Percentiles rank a stretch among this genome's conserved stretches.
These are phyloP conservation scores for Patiria miniata DNA, from an alignment of 35 echinoderm and acorn worm genomes.

Conservation along the genomic window DNA sequence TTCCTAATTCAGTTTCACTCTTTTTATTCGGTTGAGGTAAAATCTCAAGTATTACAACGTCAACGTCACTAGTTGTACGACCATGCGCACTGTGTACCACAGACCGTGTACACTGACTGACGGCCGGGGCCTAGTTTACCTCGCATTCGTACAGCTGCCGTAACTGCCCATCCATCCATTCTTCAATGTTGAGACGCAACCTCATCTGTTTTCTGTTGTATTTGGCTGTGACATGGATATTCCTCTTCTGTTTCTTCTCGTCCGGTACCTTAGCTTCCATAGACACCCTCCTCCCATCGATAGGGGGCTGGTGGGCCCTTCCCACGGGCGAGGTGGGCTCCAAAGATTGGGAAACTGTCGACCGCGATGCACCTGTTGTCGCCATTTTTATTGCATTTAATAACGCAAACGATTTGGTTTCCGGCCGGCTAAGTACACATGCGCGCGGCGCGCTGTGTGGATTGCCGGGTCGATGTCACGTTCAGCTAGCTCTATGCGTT, in stretches of 20 bases:
- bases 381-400: conserved; percentile 28
- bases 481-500: no score
- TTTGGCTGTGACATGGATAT: conserved; percentile 59
- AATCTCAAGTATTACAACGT: no score
- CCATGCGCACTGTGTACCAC: no score
- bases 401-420: not conserved
- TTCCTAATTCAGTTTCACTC: no score
- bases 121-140: conserved; percentile 27
- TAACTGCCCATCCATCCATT: conserved; percentile 79
- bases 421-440: not conserved
- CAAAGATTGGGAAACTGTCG: not conserved
- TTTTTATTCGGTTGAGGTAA: no score
- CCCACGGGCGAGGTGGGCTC: not conserved
- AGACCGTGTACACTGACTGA: not conserved
- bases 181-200: conserved; percentile 68
- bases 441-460: not conserved
- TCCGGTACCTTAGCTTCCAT: not conserved
- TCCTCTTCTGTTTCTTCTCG: conserved; percentile 12
- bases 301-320: not conserved
- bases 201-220: conserved; percentile 74
- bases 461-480: no score
- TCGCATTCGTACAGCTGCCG: conserved; percentile 72
- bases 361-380: conserved; percentile 13
- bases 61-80: not conserved
- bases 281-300: not conserved